Evolutionary conservation across 2,888 invertebrate genomes (phyloP), one percentile per base, ranked within the genome.

Genomic region (Polietes domitor): DNA sequence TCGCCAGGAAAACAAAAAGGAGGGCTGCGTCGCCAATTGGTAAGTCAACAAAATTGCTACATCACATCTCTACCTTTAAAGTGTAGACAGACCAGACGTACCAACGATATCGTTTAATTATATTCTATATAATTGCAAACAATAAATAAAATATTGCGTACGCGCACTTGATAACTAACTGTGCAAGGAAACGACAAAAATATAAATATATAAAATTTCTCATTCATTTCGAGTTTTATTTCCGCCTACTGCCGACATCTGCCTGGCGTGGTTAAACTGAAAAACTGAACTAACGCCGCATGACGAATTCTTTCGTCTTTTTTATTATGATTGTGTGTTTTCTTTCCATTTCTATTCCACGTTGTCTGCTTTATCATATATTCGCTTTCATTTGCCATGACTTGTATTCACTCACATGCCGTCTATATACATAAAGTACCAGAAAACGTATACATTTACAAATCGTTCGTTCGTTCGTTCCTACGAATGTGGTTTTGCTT

Each of bases 1-100:
- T 92, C 91, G 89, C 89, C 89, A 88, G 89, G 88, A 86, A 90
- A 90, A 88, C 88, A 89, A 77, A 91, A 89, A 89, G 88, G 89
- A 89, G 88, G 89, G 90, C 88, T 82, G 89, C 85, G 77, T 92
- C 92, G 92, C 86, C 92, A 92, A 89, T 89, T 92, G 92, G 92
- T 92, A 88, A 91, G 92, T 92, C 19, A 28, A 68, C 6, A 19
- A 58, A 26, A 43, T 55, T n/a, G n/a, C n/a, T n/a, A 70, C 55
- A 28, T 74, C 71, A 19, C 15, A 55, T 47, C 4, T 32, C 0
- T 58, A 32, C 0, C n/a, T 32, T 12, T n/a, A 47, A 15, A 47
- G n/a, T 47, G 41, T 41, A 12, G n/a, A n/a, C n/a, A n/a, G n/a
- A n/a, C n/a, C n/a, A n/a, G n/a, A 2, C 41, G 15, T 41, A 7